Percentiles rank a stretch among this genome's conserved stretches.
phyloP scores from a whole-genome alignment of 2,797 vertebrate genomes.

The Australoheros facetus region DNA sequence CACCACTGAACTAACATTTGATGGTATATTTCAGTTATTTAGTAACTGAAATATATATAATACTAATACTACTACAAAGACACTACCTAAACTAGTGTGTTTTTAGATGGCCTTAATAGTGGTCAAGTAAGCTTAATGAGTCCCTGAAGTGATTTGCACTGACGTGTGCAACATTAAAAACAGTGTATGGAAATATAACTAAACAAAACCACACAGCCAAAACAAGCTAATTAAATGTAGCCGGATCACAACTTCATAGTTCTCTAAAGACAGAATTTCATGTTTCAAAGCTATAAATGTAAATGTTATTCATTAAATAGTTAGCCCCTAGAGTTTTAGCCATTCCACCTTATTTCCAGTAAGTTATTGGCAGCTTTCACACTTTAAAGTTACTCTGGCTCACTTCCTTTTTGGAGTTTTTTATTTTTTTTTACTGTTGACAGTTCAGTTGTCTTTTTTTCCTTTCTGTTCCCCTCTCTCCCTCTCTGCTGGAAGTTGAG shows the following conservation, averaged over 20 bases:
- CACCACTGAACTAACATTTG: too few relatives aligned
- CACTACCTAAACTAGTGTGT: too few relatives aligned
- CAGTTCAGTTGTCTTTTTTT: slow-evolving; percentile 17
- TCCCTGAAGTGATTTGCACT: too few relatives aligned
- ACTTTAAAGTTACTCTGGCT: slow-evolving; percentile 3
- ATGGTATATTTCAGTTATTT: too few relatives aligned
- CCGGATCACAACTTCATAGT: neutral
- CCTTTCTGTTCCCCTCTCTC: slow-evolving; percentile 4
- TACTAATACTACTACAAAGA: too few relatives aligned
- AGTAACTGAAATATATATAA: too few relatives aligned
- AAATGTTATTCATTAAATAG: neutral
- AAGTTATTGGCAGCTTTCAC: slow-evolving; percentile 1
- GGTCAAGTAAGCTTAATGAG: too few relatives aligned
- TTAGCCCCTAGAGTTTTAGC: neutral
- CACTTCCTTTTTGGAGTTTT: slow-evolving; percentile 2
- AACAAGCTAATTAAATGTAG: neutral
- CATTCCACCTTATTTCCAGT: neutral
- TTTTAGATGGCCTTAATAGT: too few relatives aligned
- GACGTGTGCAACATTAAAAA: too few relatives aligned
- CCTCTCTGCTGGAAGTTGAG: slow-evolving; percentile 53
- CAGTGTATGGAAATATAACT: neutral
- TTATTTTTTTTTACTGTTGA: neutral
- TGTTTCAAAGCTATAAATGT: neutral
- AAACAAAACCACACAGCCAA: neutral
- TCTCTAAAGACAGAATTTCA: neutral